Base-by-base conservation (phyloP, 2,888 invertebrate genomes). In the Taenaris catops region DNA sequence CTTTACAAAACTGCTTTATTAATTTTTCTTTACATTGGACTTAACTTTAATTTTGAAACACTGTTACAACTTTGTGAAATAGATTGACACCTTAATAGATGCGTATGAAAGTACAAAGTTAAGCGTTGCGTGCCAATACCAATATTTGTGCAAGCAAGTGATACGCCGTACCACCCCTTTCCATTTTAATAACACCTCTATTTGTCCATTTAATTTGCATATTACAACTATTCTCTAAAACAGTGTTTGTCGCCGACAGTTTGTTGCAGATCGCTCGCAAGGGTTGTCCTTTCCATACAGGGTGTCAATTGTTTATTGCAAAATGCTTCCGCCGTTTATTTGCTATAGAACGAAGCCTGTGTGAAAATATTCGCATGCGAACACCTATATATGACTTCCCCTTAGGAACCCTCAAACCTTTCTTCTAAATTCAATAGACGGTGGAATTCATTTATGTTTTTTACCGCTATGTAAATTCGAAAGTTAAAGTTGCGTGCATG, bases 121-220 rank as follows among this genome's bases (percentile, higher is more conserved):
- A 8, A 57, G 16, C 46, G 46, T 74, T 66, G 76, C 76, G 76
- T 76, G 79, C 45, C 44, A 48, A 35, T 45, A 49, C 28, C 50
- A 49, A 55, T 48, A 58, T 62, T 63, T 47, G 52, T 49, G 58
- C 40, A 35, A 56, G 41, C 54, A 55, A 61, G 58, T 56, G 68
- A 68, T 64, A 68, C 57, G 59, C 63, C 66, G 73, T 78, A 67
- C 79, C 78, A 72, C 58, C 68, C 69, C 65, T 60, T 44, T 46
- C 58, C 57, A 51, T 55, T 55, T 59, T 72, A 80, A 80, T 81
- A 63, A 79, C 71, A 67, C 70, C 62, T 50, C 56, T 62, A 58
- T 63, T 73, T 66, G 65, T 73, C 69, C 66, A 58, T 70, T 70
- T 73, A 78, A 81, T 83, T 83, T 83, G 69, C 79, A 81, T 81